Evolutionary conservation across 2,888 invertebrate genomes (phyloP).

Genomic region (Rhagophthalmus giganteus): DNA sequence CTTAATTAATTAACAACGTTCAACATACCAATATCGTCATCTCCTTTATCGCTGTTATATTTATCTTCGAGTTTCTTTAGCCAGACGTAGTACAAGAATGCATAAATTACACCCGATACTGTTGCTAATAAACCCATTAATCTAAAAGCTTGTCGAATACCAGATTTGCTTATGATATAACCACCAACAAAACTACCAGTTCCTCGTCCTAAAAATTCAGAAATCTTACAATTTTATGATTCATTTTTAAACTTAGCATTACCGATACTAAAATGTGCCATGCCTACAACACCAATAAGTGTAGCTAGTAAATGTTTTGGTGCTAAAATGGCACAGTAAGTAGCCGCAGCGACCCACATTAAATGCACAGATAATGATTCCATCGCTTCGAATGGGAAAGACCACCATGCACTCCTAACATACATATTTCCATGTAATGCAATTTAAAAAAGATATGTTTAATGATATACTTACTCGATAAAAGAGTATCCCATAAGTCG

Average conservation of each 20-base stretch:
- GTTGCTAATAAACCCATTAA: conserved; percentile 77
- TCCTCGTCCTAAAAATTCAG: conserved; percentile 70
- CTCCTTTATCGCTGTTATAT: conserved; percentile 53
- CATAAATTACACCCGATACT: conserved; percentile 71
- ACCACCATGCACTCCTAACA: conserved; percentile 82
- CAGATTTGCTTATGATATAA: conserved; percentile 72
- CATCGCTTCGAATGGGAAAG: conserved; percentile 85
- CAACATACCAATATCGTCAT: conserved; percentile 55
- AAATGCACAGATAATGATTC: conserved; percentile 83
- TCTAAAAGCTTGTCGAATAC: conserved; percentile 76
- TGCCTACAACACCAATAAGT: conserved; percentile 82
- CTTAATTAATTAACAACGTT: not conserved
- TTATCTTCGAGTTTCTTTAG: conserved; percentile 62
- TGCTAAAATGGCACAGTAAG: conserved; percentile 82
- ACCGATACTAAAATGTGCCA: conserved; percentile 88
- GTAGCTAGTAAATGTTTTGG: conserved; percentile 84
- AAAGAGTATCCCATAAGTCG: conserved; percentile 82
- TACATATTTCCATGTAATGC: too few species aligned
- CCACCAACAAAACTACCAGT: conserved; percentile 83
- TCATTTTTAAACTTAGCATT: too few species aligned
- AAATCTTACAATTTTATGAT: too few species aligned
- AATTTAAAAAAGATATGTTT: not conserved
- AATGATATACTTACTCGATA: conserved; percentile 70
- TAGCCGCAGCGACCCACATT: conserved; percentile 90
- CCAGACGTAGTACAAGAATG: conserved; percentile 72